Evolutionary conservation across 2,113 vertebrate genomes (phyloP), one percentile per base, ranked within the genome.

Genomic region (Ciconia boyciana): DNA sequence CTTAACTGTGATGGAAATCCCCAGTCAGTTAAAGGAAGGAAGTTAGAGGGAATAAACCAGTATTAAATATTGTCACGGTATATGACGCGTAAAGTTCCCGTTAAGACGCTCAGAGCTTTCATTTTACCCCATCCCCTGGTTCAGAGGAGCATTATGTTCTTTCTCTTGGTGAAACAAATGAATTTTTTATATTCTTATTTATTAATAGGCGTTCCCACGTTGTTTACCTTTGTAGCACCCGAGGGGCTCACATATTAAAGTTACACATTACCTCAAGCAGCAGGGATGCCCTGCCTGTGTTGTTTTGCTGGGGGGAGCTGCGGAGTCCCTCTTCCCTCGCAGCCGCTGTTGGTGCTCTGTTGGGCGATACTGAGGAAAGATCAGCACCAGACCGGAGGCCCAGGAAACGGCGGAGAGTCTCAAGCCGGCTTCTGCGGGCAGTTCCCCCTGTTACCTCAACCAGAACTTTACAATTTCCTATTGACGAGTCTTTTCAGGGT

Each of bases 401-500:
- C 60, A 6, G 93, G 90, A 97, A 95, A 60, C 13, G 8, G 79
- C 9, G 25, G 58, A 22, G 71, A 93, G 84, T 62, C 9, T 4
- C 92, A 85, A 13, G 41, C 57, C 10, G 16, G 31, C 70, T 90
- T 70, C n/a, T 3, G 52, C 2, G 3, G 72, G 62, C 88, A 93
- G 90, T 77, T 94, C n/a, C 71, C 76, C 78, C 66, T 97, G 89
- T 93, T 77, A 91, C 90, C 78, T 95, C 90, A 97, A 97, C 86
- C 96, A 97, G 93, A 97, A 97, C 96, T 91, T 97, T 55, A 95
- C 84, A 91, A 93, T 92, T 96, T 97, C 89, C 96, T 88, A 97
- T 84, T 96, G 90, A 90, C 90, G 84, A 95, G 92, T 61, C 86
- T 83, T 97, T 96, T 97, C 92, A 89, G 77, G 54, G 81, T 60